Evolutionary conservation across 1,140 invertebrate species (phyloP), one percentile per base, ranked within the genome.

Genomic region (Liolophura sinensis): DNA sequence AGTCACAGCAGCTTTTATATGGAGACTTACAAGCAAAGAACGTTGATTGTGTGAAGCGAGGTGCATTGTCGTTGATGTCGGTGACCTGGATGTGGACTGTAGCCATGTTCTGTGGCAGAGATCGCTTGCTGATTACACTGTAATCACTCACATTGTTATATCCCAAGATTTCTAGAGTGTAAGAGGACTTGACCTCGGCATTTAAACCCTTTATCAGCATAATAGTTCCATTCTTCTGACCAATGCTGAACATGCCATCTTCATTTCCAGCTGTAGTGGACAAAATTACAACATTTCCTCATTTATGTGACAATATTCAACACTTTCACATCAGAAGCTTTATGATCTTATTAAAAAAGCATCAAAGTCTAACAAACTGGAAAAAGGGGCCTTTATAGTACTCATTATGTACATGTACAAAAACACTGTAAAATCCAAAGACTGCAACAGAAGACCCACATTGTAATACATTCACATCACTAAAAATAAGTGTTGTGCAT

Each of bases 111-210:
- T 71, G 73, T 58, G 77, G 73, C 5, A 64, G 52, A 14, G 72
- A 72, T 12, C 76, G 65, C 46, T 65, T 69, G 4, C 63, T 65
- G 16, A 75, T 74, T 0, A 81, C 78, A 0, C 55, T 70, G 61
- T 80, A 79, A 62, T 80, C 73, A 49, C 73, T 74, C 20, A 77
- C 67, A 16, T 73, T 72, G 63, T 81, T 80, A 40, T 70, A 74
- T 20, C 78, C 79, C 24, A 71, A 65, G 1, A 80, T 65, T 57
- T 77, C 68, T 22, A 81, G 67, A 25, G 55, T 48, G 20, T 71
- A 74, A 1, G 62, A 52, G 56, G 63, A 67, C 20, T 69, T 55
- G 5, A 24, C 62, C 47, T 78, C 78, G 48, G 71, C 68, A 56
- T 80, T 73, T 20, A 78, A n/a, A 47, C 46, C 1, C 15, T 68